Percentiles rank a stretch among this genome's conserved stretches.
Evolutionary conservation across 2,113 vertebrate genomes (phyloP).

Genomic region (Rostratula benghalensis): DNA sequence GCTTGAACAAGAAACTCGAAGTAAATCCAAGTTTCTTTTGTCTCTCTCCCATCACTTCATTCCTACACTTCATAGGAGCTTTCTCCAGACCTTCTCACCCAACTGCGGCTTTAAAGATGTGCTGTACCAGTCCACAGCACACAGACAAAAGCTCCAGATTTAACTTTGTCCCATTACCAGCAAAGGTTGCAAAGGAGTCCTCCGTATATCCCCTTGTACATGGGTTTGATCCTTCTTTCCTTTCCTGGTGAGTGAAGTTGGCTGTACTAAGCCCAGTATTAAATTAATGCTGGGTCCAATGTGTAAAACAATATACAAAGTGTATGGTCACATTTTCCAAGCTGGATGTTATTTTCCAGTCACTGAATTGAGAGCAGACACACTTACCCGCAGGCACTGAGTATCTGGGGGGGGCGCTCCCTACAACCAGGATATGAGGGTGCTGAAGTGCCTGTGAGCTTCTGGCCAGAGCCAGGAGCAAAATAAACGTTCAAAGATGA

Average conservation of each 20-base stretch:
- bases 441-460: not conserved
- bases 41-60: not conserved
- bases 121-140: not conserved
- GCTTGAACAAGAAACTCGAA: not conserved
- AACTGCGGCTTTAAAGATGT: not conserved
- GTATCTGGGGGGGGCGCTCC: not conserved
- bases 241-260: not conserved
- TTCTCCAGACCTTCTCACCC: not conserved
- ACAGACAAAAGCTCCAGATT: not conserved
- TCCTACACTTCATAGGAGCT: not conserved
- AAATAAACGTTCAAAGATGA: not conserved
- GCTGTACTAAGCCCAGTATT: not conserved
- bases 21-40: not conserved
- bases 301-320: not conserved
- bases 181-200: not conserved
- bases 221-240: not conserved
- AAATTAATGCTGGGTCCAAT: not conserved
- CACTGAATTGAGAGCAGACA: not conserved
- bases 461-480: fast-evolving
- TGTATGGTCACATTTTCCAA: not conserved
- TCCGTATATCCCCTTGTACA: not conserved
- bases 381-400: not conserved
- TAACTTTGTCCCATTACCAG: not conserved
- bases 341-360: not conserved
- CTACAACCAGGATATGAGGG: not conserved